Evolutionary conservation across 2,113 vertebrate genomes (phyloP).

Genomic region (Neofelis nebulosa): DNA sequence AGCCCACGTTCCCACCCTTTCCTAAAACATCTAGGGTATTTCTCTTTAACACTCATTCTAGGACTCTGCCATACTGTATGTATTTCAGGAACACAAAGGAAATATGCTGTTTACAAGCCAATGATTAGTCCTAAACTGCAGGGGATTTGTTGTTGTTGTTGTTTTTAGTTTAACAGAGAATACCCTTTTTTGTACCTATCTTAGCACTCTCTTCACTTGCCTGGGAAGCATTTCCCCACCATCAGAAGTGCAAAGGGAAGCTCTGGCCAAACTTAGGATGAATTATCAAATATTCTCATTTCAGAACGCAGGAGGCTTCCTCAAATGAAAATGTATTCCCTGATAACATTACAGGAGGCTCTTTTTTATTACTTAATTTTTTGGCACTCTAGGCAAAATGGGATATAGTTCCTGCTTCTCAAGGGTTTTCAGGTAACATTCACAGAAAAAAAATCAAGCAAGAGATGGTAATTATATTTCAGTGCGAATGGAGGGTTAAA

Average conservation of each 20-base stretch:
- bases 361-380: slow-evolving; percentile 14
- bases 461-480: neutral
- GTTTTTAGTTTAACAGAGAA: neutral
- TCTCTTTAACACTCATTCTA: neutral
- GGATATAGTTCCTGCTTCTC: neutral
- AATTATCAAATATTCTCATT: slow-evolving; percentile 13
- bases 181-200: neutral
- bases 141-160: neutral
- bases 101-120: neutral
- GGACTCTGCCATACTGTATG: neutral
- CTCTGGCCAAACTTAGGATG: neutral
- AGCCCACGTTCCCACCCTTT: neutral
- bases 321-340: neutral
- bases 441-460: neutral
- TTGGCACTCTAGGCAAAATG: neutral
- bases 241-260: neutral
- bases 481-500: neutral
- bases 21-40: neutral
- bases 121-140: neutral
- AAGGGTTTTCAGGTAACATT: slow-evolving; percentile 27
- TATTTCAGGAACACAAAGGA: neutral
- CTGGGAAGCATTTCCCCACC: neutral
- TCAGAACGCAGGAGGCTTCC: neutral
- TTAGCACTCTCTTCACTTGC: neutral
- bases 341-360: neutral